Evolutionary conservation across 1,140 invertebrate genomes (phyloP).

Genomic region (Atta colombica): DNA sequence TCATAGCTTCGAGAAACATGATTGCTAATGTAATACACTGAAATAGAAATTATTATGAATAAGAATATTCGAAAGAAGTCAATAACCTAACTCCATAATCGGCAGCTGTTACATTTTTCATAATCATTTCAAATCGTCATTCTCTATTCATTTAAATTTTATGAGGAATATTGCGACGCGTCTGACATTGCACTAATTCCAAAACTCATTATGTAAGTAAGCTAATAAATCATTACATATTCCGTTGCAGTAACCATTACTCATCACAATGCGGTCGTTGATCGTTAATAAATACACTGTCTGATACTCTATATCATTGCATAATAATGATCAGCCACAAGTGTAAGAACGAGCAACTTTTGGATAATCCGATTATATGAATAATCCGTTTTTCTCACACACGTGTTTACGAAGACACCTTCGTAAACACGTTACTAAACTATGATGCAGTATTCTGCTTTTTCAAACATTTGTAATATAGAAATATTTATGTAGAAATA

Average conservation of each 20-base stretch:
- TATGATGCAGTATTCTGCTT: neutral
- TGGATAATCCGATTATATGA: slow-evolving; percentile 41
- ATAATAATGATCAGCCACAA: slow-evolving; percentile 60
- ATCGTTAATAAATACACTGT: slow-evolving; percentile 55
- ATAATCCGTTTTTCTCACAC: slow-evolving; percentile 26
- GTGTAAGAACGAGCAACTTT: slow-evolving; percentile 29
- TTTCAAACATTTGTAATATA: neutral
- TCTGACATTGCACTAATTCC: slow-evolving; percentile 42
- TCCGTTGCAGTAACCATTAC: slow-evolving; percentile 17
- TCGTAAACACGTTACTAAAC: neutral
- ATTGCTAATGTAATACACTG: slow-evolving; percentile 92
- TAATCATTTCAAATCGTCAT: slow-evolving; percentile 19
- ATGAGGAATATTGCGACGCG: slow-evolving; percentile 11
- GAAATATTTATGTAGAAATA: neutral
- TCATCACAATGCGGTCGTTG: slow-evolving; percentile 3
- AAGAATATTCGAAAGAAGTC: neutral
- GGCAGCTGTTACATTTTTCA: neutral
- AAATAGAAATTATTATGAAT: slow-evolving; percentile 79
- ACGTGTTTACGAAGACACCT: neutral
- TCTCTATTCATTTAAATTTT: slow-evolving; percentile 37
- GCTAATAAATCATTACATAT: slow-evolving; percentile 40
- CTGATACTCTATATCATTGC: slow-evolving; percentile 58
- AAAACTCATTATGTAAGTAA: slow-evolving; percentile 54
- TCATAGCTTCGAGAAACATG: slow-evolving; percentile 94
- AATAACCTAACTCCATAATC: neutral